Evolutionary conservation across 2,113 vertebrate species (phyloP).

Genomic region (Rhabdornis inornatus): DNA sequence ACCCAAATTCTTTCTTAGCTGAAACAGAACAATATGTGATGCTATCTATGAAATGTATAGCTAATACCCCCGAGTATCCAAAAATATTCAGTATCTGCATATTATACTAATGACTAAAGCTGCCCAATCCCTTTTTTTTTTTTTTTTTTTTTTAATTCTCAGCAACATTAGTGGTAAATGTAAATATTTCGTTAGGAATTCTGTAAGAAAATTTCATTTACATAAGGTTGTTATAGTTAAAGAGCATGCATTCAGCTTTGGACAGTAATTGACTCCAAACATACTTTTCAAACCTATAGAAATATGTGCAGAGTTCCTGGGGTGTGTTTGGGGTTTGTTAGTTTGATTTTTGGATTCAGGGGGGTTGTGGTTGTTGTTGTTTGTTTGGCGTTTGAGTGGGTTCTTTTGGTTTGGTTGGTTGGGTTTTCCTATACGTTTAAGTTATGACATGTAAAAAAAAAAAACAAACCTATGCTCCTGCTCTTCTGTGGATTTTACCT

Average conservation of each 20-base stretch:
- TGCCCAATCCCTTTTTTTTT: neutral
- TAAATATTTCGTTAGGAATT: neutral
- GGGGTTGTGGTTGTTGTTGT: neutral
- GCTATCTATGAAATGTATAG: constrained; percentile 1
- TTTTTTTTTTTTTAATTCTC: neutral
- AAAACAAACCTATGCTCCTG: neutral
- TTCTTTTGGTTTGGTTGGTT: neutral
- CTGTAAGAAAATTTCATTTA: neutral
- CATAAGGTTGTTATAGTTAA: neutral
- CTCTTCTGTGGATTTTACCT: neutral
- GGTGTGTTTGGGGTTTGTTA: neutral
- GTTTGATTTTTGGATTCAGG: neutral
- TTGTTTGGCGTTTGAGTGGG: neutral
- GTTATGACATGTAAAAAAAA: neutral
- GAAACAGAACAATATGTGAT: neutral
- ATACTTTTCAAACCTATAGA: neutral
- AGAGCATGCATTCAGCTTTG: neutral
- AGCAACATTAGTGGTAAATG: neutral
- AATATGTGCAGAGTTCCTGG: neutral
- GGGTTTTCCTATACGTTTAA: neutral
- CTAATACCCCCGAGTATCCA: neutral
- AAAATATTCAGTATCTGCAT: constrained; percentile 5
- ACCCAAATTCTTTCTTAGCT: neutral
- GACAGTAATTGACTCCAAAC: neutral
- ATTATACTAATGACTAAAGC: neutral